Conservation (phyloP, 2,888 invertebrate genomes). For the Stegophylla sp. region DNA sequence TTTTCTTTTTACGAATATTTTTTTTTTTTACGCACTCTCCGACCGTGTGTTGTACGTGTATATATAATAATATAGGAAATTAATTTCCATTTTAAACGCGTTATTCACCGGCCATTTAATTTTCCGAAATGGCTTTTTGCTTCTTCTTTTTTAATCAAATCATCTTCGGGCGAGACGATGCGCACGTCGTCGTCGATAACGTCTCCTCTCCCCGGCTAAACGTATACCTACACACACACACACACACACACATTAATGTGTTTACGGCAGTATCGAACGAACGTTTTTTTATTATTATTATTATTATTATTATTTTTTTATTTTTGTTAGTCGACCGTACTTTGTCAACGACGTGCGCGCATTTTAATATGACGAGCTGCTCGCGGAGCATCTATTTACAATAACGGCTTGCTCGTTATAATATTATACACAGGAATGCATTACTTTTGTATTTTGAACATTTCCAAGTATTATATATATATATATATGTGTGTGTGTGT, state of each 20-base stretch:
- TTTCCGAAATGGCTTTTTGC: conserved; percentile 6
- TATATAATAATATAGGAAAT: neutral
- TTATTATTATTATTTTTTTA: too few relatives aligned
- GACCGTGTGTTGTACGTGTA: too few relatives aligned
- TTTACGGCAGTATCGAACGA: neutral
- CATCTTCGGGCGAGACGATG: neutral
- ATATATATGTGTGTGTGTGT: too few relatives aligned
- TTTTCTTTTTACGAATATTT: neutral
- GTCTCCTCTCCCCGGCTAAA: neutral
- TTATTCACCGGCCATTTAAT: conserved; percentile 7
- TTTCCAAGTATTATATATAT: too few relatives aligned
- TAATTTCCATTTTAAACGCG: conserved; percentile 4
- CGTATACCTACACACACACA: too few relatives aligned
- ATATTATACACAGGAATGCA: too few relatives aligned
- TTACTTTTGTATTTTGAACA: too few relatives aligned
- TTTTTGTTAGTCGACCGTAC: neutral
- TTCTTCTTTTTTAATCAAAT: conserved; percentile 31
- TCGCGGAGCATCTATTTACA: neutral
- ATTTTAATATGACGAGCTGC: neutral
- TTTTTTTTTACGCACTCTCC: neutral
- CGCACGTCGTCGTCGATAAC: neutral
- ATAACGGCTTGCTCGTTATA: neutral
- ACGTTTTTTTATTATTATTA: neutral
- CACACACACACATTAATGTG: neutral
- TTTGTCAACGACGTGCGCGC: neutral